phyloP scores from a whole-genome alignment of 2,113 vertebrate genomes.

The Ptilonorhynchus violaceus region DNA sequence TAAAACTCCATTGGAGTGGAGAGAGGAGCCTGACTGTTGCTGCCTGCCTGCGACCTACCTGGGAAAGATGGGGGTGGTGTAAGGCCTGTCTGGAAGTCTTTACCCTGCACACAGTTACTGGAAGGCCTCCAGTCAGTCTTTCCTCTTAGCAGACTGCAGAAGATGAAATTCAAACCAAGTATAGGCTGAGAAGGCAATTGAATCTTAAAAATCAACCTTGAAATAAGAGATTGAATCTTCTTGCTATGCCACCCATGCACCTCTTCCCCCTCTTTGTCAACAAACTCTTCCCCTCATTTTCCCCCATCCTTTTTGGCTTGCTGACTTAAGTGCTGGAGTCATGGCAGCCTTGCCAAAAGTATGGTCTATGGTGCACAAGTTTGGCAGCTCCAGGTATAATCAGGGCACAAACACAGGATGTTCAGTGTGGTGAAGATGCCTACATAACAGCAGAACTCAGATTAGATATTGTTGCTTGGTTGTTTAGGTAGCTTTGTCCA shows the following conservation, averaged over 20 bases:
- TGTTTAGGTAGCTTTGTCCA: neutral
- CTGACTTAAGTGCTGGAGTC: neutral
- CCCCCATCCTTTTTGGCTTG: neutral
- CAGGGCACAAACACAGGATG: fast-evolving
- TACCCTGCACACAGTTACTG: neutral
- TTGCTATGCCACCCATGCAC: neutral
- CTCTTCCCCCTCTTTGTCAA: neutral
- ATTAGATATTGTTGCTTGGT: neutral
- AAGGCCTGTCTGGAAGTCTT: neutral
- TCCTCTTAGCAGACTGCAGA: neutral
- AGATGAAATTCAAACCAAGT: neutral
- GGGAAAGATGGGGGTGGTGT: neutral
- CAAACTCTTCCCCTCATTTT: neutral
- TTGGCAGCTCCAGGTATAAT: neutral
- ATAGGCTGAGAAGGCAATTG: neutral
- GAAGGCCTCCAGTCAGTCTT: neutral
- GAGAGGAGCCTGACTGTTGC: neutral
- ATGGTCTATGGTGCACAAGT: neutral
- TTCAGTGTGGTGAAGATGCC: neutral
- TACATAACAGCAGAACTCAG: neutral
- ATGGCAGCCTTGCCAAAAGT: neutral
- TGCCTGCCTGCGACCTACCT: neutral
- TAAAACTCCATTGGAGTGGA: neutral
- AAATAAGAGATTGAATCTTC: neutral
- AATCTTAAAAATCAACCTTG: neutral